These are phyloP conservation scores for Caenorhabditis drosophilae DNA, from an alignment of 2,888 invertebrate genomes.

Conservation along the genomic window DNA sequence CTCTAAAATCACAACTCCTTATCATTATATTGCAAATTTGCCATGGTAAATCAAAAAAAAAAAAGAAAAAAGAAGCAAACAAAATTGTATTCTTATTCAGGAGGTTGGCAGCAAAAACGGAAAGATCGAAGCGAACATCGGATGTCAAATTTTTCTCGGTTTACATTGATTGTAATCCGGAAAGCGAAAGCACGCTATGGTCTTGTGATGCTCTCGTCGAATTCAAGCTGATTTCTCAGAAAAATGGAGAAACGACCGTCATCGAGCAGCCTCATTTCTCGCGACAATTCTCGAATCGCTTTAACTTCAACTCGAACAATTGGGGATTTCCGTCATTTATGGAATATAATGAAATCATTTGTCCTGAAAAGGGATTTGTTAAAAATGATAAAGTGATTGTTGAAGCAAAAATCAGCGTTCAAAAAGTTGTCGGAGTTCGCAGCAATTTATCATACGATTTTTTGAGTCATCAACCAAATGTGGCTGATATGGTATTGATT, in stretches of 20 bases:
- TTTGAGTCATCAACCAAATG: constrained; percentile 38
- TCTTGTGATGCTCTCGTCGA: constrained; percentile 62
- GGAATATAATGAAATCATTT: constrained; percentile 55
- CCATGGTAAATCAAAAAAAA: constrained; percentile 52
- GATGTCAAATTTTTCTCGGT: constrained; percentile 63
- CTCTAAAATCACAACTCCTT: constrained; percentile 53
- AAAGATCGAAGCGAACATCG: constrained; percentile 63
- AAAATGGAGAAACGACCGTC: constrained; percentile 8
- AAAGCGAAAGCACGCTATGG: constrained; percentile 66
- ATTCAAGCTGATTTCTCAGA: constrained; percentile 47
- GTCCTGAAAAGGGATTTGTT: constrained; percentile 50
- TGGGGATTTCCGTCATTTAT: constrained; percentile 69
- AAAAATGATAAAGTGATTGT: constrained; percentile 59
- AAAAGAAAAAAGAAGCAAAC: too few species aligned
- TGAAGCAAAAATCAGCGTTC: constrained; percentile 62
- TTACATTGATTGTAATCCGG: constrained; percentile 68
- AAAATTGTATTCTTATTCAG: too few species aligned
- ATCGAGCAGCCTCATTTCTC: too few species aligned
- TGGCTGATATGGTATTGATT: constrained; percentile 56
- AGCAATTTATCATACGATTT: constrained; percentile 60
- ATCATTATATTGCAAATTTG: constrained; percentile 56
- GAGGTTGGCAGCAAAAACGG: constrained; percentile 68
- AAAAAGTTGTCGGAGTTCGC: constrained; percentile 60
- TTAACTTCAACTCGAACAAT: constrained; percentile 67
- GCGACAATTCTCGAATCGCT: constrained; percentile 65